phyloP scores from a whole-genome alignment of 1,140 invertebrate species.

The Lordiphosa collinella region DNA sequence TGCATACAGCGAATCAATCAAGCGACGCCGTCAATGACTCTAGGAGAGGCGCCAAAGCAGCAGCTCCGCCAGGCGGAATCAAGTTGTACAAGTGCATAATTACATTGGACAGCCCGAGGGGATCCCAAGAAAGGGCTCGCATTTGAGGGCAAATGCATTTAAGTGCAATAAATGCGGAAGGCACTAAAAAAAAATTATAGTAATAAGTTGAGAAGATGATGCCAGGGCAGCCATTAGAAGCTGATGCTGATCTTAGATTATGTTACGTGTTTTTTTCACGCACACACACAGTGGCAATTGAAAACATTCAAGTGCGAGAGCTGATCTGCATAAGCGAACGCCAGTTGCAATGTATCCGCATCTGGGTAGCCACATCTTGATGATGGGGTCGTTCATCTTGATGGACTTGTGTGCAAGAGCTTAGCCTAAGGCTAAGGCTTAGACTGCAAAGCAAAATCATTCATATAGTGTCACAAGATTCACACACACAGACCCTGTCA shows the following conservation, averaged over 20 bases:
- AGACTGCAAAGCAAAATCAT: not conserved
- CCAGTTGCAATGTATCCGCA: constrained; percentile 37
- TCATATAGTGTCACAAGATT: not conserved
- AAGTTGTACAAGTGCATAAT: constrained; percentile 49
- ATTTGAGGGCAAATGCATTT: constrained; percentile 51
- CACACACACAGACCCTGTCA: not conserved
- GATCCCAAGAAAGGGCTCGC: constrained; percentile 26
- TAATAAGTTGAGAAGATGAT: constrained; percentile 22
- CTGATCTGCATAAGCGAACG: constrained; percentile 40
- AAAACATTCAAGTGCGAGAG: constrained; percentile 66
- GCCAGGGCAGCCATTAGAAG: constrained; percentile 31
- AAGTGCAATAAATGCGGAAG: constrained; percentile 46
- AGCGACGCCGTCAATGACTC: constrained; percentile 15
- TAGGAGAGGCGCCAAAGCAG: not conserved
- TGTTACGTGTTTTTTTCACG: too few relatives aligned
- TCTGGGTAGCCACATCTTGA: constrained; percentile 28
- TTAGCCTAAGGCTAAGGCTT: not conserved
- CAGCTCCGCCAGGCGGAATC: not conserved
- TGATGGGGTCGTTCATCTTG: constrained; percentile 60
- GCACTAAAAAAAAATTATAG: constrained; percentile 25
- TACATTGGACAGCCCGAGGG: constrained; percentile 42
- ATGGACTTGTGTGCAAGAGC: constrained; percentile 15
- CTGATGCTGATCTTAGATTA: constrained; percentile 38
- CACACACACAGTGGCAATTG: constrained; percentile 47
- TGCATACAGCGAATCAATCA: constrained; percentile 59